Evolutionary conservation across 2,888 invertebrate species (phyloP).

Genomic region (Cryptus viduatorius): DNA sequence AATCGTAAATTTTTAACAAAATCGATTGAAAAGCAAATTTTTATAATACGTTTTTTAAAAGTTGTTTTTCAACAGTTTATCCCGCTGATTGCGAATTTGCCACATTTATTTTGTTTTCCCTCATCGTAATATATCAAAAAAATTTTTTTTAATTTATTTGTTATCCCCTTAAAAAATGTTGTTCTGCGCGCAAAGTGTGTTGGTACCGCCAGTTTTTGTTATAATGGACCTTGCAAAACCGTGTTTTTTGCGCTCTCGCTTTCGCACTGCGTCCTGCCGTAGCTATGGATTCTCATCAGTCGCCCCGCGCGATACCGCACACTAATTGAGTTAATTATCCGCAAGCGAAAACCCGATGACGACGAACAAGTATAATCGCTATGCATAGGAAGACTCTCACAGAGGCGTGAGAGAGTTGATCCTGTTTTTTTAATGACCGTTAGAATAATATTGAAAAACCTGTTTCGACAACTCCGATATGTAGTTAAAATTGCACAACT

Average conservation of each 20-base stretch:
- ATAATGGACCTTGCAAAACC: slow-evolving; percentile 1
- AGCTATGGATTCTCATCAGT: slow-evolving; percentile 12
- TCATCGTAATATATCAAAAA: too few species aligned
- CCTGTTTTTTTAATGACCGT: neutral
- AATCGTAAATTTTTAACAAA: too few species aligned
- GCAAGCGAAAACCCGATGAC: slow-evolving; percentile 47
- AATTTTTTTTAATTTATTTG: too few species aligned
- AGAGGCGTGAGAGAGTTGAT: slow-evolving; percentile 16
- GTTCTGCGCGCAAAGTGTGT: neutral
- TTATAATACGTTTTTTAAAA: too few species aligned
- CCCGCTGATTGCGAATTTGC: too few species aligned
- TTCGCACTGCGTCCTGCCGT: slow-evolving; percentile 22
- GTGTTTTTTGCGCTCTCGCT: slow-evolving; percentile 1
- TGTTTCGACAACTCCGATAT: too few species aligned
- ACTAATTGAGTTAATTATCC: slow-evolving; percentile 61
- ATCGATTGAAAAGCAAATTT: too few species aligned
- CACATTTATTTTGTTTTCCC: too few species aligned
- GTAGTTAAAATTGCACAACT: too few species aligned
- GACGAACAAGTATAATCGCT: slow-evolving; percentile 38
- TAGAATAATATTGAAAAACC: too few species aligned
- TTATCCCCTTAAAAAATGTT: neutral
- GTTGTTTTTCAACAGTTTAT: too few species aligned
- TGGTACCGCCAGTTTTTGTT: neutral
- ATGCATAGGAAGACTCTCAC: neutral
- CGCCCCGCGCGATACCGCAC: slow-evolving; percentile 52